Evolutionary conservation across 2,797 vertebrate species (phyloP), one percentile per base, ranked within the genome.

Genomic region (Hyperoplus immaculatus): DNA sequence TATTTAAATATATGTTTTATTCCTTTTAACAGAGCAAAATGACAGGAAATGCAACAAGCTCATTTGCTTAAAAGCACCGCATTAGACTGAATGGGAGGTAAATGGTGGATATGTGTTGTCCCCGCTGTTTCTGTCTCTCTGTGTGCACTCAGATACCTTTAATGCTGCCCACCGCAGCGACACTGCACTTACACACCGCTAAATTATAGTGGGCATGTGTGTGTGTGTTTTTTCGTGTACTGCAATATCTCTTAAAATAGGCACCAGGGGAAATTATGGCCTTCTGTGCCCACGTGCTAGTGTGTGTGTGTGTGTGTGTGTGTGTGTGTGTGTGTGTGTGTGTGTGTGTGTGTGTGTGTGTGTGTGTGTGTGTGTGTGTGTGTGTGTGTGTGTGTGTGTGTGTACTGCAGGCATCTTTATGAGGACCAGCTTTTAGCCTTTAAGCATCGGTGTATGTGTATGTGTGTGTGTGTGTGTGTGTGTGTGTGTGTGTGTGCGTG

Each of bases 201-300:
- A 92, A 94, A 92, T 92, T 92, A 92, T 80, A 87, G 87, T 60
- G 77, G 82, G 82, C 75, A 69, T 85, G 49, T 80, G 77, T 83
- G 77, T 83, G 82, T 78, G 71, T 85, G 49, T 80, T 14, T 77
- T 81, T 73, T 80, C 41, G 61, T 80, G 71, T 73, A 69, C 80
- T 86, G 61, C n/a, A 12, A 83, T 68, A 71, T 70, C 45, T 87
- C 91, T 71, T 80, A 87, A 93, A 93, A 93, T 93, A 93, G 90
- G 89, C 81, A 70, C 82, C 59, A 11, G 64, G 63, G 75, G 57
- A 90, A 92, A 93, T 87, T 80, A 90, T 79, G 85, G 77, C 68
- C 81, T 75, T 85, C 75, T 62, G 58, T 60, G 74, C 45, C 63
- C 62, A 49, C 75, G 72, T 71, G 69, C 70, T 71, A 12, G 60